A percentile compares a stretch with the other conserved stretches of the same genome.
These are phyloP conservation scores for Meda fulgida DNA, from an alignment of 2,797 vertebrate genomes.

Conservation along the genomic window DNA sequence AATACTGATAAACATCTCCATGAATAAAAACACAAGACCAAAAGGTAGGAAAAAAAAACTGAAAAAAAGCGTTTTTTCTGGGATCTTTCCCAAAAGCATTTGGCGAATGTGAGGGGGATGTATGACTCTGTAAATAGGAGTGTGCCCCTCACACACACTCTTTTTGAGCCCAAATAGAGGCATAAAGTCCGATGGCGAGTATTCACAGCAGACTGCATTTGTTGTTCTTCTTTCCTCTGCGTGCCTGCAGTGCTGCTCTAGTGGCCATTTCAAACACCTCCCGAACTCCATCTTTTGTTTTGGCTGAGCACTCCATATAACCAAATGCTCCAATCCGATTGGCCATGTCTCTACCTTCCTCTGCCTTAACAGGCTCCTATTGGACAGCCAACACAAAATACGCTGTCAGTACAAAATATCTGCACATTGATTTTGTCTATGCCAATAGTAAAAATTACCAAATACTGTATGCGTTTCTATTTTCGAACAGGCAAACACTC, in stretches of 20 bases:
- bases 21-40: slow-evolving; percentile 67
- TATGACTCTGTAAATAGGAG: slow-evolving; percentile 46
- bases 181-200: slow-evolving; percentile 70
- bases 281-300: slow-evolving; percentile 97
- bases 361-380: slow-evolving; percentile 95
- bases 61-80: slow-evolving; percentile 80
- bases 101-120: slow-evolving; percentile 54
- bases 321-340: slow-evolving; percentile 93
- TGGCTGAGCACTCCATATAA: slow-evolving; percentile 99
- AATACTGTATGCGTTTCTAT: background rate
- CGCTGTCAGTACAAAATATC: background rate
- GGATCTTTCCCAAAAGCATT: slow-evolving; percentile 66
- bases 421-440: background rate
- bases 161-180: slow-evolving; percentile 62
- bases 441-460: background rate
- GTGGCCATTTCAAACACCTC: slow-evolving; percentile 99
- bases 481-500: background rate
- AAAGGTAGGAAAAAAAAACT: slow-evolving; percentile 69
- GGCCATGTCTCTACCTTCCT: slow-evolving; percentile 96
- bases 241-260: slow-evolving; percentile 96
- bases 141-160: slow-evolving; percentile 75
- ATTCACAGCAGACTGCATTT: slow-evolving; percentile 93
- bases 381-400: slow-evolving; percentile 34
- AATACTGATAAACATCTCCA: slow-evolving; percentile 89
- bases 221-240: slow-evolving; percentile 91